phyloP scores from a whole-genome alignment of 2,888 invertebrate species.

The Schrankia costaestrigalis region DNA sequence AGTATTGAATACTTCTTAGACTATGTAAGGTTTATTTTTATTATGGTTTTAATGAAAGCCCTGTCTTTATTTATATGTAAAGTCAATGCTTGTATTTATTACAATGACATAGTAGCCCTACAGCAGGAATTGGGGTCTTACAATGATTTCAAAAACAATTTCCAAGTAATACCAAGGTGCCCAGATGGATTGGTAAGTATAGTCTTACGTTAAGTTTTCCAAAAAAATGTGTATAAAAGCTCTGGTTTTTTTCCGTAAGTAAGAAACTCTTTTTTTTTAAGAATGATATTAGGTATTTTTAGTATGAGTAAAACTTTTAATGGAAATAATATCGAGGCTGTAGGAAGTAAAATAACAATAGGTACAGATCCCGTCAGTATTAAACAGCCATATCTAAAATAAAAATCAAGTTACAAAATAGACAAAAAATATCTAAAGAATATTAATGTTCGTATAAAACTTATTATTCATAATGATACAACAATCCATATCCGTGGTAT shows the following conservation, averaged over 20 bases:
- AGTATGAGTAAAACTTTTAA: no score
- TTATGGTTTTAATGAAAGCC: constrained; percentile 16
- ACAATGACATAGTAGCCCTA: no score
- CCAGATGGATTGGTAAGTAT: no score
- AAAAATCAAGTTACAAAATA: constrained; percentile 26
- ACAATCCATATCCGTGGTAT: constrained; percentile 31
- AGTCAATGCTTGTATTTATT: neutral
- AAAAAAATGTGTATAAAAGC: no score
- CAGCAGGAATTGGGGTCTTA: no score
- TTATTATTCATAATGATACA: constrained; percentile 32
- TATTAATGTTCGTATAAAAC: constrained; percentile 31
- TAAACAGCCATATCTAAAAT: constrained; percentile 23
- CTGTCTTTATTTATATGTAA: neutral
- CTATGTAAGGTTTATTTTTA: constrained; percentile 19
- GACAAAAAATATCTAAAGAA: constrained; percentile 27
- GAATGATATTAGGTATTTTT: no score
- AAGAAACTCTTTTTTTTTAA: no score
- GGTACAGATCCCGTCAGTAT: constrained; percentile 5
- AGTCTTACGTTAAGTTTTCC: no score
- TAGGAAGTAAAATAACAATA: constrained; percentile 14
- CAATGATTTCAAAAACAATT: no score
- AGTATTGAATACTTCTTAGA: constrained; percentile 28
- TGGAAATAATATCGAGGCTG: neutral
- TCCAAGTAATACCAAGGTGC: no score
- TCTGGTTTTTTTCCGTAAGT: no score